phyloP scores from a whole-genome alignment of 92 coral and sea anemone species.

The Epizoanthus illoricatus region DNA sequence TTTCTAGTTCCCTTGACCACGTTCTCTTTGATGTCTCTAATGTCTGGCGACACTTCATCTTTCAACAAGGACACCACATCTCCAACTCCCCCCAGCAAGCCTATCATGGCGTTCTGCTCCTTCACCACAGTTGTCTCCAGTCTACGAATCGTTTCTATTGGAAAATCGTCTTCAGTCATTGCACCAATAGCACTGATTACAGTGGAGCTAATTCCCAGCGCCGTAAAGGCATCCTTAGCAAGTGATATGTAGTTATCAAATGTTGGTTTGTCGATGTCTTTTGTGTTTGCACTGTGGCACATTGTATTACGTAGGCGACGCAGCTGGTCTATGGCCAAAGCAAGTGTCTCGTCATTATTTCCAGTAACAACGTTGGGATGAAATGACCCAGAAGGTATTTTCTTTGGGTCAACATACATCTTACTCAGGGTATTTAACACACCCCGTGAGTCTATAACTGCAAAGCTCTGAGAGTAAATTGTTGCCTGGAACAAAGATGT shows the following conservation, averaged over 20 bases:
- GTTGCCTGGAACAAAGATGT: no score
- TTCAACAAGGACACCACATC: no score
- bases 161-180: no score
- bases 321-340: constrained; percentile 16
- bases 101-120: no score
- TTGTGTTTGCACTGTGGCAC: not conserved
- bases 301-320: not conserved
- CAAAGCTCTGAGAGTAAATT: no score
- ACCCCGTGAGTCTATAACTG: no score
- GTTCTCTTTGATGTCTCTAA: no score
- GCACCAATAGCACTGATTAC: not conserved
- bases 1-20: no score
- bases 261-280: not conserved
- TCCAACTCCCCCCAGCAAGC: no score
- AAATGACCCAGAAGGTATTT: constrained; percentile 20
- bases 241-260: not conserved
- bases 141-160: no score
- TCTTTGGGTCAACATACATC: constrained; percentile 20
- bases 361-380: constrained; percentile 9
- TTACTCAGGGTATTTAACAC: not conserved
- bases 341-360: constrained; percentile 4
- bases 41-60: no score
- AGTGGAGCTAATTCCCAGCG: not conserved
- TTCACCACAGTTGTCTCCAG: no score
- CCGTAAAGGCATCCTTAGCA: not conserved